Percentiles rank a stretch among this genome's conserved stretches.
Evolutionary conservation across 2,113 vertebrate species (phyloP).

Genomic region (Hypanus sabinus): DNA sequence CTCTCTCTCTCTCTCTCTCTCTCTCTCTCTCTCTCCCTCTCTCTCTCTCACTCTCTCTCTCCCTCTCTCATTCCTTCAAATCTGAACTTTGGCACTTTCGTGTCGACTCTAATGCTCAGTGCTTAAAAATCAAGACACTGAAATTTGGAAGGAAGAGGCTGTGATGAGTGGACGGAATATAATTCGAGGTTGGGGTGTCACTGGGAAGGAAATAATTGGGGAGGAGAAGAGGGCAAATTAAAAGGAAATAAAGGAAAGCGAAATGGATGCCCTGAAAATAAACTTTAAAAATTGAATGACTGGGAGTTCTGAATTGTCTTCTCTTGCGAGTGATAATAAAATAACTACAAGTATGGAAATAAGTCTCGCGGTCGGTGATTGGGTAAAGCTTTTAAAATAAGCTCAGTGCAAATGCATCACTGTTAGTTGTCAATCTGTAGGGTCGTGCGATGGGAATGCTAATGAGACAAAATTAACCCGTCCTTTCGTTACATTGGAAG

Average conservation of each 20-base stretch:
- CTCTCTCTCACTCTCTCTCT: not conserved
- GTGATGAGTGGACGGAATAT: not conserved
- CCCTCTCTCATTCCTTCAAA: conserved; percentile 37
- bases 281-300: conserved; percentile 16
- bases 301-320: conserved; percentile 12
- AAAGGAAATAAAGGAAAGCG: conserved; percentile 10
- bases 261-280: conserved; percentile 18
- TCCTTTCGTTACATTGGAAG: conserved; percentile 58
- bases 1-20: too few species aligned
- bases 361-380: conserved; percentile 30
- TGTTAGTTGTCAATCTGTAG: conserved; percentile 41
- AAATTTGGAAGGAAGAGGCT: not conserved
- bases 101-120: conserved; percentile 54
- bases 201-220: not conserved
- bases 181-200: not conserved
- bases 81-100: conserved; percentile 65
- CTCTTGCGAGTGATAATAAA: not conserved
- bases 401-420: conserved; percentile 35
- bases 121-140: not conserved
- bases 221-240: conserved; percentile 36
- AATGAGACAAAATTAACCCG: conserved; percentile 70
- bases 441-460: conserved; percentile 62
- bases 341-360: conserved; percentile 22
- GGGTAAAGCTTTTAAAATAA: not conserved
- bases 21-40: too few species aligned